Evolutionary conservation across 2,888 invertebrate genomes (phyloP).

Genomic region (Spodoptera littoralis): DNA sequence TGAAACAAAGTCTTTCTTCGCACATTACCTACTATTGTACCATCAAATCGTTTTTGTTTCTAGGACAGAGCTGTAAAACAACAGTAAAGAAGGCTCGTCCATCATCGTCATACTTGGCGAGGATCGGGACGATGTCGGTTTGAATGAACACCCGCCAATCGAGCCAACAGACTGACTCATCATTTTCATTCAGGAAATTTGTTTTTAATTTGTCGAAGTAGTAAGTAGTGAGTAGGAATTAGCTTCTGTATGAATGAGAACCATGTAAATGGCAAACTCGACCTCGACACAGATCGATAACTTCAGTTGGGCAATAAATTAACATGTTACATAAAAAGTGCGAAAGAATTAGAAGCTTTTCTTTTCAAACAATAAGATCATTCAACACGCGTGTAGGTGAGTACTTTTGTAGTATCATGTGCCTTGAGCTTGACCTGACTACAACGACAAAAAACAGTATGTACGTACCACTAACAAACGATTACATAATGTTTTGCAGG

Average conservation of each 20-base stretch:
- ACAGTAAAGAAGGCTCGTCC: constrained; percentile 52
- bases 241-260: constrained; percentile 42
- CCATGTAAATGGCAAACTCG: constrained; percentile 14
- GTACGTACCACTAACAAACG: constrained; percentile 53
- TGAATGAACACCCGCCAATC: constrained; percentile 72
- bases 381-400: constrained; percentile 25
- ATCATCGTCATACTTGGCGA: constrained; percentile 64
- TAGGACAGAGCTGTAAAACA: constrained; percentile 35
- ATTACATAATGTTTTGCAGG: constrained; percentile 67
- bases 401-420: constrained; percentile 44
- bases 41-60: constrained; percentile 4
- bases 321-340: constrained; percentile 14
- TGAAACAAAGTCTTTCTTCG: constrained; percentile 11
- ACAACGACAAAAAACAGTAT: constrained; percentile 57
- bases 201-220: constrained; percentile 54
- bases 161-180: constrained; percentile 80
- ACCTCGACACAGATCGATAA: constrained; percentile 51
- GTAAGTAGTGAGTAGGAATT: constrained; percentile 43
- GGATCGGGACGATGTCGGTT: constrained; percentile 56
- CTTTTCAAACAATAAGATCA: constrained; percentile 22
- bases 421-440: constrained; percentile 77
- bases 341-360: constrained; percentile 15
- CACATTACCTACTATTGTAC: constrained; percentile 4
- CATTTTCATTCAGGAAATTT: constrained; percentile 78
- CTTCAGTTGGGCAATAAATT: constrained; percentile 35